These are phyloP conservation scores for Rostratula benghalensis DNA, from an alignment of 2,113 vertebrate species.

Conservation along the genomic window DNA sequence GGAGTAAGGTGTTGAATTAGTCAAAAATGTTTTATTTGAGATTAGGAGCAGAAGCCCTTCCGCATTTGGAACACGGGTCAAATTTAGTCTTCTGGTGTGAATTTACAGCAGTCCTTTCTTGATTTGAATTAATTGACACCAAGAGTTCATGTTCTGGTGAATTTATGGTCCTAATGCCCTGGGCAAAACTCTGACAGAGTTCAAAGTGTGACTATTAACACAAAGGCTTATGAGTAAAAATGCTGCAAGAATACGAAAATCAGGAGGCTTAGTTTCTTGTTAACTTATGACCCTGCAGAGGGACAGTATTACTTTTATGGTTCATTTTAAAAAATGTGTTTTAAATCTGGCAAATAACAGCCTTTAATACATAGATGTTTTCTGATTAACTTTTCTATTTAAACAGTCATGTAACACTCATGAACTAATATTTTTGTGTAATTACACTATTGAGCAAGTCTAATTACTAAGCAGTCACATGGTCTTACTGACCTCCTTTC, in stretches of 20 bases:
- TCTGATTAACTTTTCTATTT: conserved; percentile 21
- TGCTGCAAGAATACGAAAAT: neutral
- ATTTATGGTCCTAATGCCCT: neutral
- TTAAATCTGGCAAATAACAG: neutral
- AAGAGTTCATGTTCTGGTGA: neutral
- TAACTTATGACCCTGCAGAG: too few species aligned
- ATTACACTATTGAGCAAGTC: conserved; percentile 46
- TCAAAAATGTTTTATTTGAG: neutral
- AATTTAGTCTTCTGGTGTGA: neutral
- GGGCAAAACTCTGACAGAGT: neutral
- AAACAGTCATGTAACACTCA: conserved; percentile 26
- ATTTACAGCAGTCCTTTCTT: neutral
- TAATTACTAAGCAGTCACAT: conserved; percentile 58
- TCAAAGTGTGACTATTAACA: neutral
- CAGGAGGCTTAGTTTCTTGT: neutral
- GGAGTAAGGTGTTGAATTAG: neutral
- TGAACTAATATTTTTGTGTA: conserved; percentile 54
- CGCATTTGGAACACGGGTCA: neutral
- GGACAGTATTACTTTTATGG: too few species aligned
- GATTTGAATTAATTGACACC: neutral
- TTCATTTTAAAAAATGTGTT: neutral
- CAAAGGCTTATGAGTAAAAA: neutral
- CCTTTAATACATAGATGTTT: neutral
- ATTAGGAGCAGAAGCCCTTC: neutral
- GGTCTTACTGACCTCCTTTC: conserved; percentile 68